Evolutionary conservation across 2,113 vertebrate species (phyloP).

Genomic region (Brachirus orientalis): DNA sequence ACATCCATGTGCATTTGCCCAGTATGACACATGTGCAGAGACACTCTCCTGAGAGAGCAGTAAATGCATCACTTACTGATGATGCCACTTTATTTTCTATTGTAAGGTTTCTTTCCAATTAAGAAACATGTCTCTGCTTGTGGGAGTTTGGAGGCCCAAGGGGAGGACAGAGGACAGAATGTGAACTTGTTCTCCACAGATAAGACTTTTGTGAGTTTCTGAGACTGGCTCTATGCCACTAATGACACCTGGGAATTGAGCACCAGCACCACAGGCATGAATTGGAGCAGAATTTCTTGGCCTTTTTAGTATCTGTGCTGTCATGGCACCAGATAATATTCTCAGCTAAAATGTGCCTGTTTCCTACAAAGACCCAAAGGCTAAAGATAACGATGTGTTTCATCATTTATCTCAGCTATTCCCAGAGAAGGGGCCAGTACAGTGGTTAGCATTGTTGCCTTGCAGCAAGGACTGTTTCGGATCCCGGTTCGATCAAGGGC

Average conservation of each 20-base stretch:
- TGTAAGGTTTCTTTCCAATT: slow-evolving; percentile 41
- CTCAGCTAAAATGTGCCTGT: too few species aligned
- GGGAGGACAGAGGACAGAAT: slow-evolving; percentile 28
- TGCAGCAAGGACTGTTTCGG: too few species aligned
- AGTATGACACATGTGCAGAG: not conserved
- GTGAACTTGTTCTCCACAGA: slow-evolving; percentile 26
- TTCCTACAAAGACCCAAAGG: too few species aligned
- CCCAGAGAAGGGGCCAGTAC: not conserved
- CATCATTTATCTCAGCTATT: not conserved
- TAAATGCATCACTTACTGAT: slow-evolving; percentile 19
- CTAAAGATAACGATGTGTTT: not conserved
- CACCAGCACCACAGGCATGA: slow-evolving; percentile 4
- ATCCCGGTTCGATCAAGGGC: too few species aligned
- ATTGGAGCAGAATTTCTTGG: slow-evolving; percentile 15
- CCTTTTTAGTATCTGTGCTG: slow-evolving; percentile 18
- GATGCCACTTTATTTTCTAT: slow-evolving; percentile 23
- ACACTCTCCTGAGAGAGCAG: not conserved
- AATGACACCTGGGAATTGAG: slow-evolving; percentile 50
- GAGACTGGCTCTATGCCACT: slow-evolving; percentile 21
- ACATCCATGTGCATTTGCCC: not conserved
- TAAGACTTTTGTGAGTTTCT: slow-evolving; percentile 13
- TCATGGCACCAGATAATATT: slow-evolving; percentile 8
- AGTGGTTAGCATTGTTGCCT: too few species aligned
- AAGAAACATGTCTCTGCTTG: slow-evolving; percentile 20
- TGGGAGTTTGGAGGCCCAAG: not conserved